Evolutionary conservation across 2,113 vertebrate genomes (phyloP).

Genomic region (Desmodus rotundus): DNA sequence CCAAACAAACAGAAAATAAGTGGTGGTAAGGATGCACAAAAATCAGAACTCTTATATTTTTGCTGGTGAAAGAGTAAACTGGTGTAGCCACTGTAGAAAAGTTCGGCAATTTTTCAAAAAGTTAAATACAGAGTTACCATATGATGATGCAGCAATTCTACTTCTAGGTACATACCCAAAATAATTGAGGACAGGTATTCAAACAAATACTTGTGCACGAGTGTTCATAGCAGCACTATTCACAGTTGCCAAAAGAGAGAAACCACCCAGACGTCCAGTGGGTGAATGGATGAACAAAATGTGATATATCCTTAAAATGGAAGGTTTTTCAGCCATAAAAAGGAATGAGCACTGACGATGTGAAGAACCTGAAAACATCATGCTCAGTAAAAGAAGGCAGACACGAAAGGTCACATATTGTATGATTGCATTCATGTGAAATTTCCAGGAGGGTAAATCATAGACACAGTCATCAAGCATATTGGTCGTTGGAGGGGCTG

Average conservation of each 20-base stretch:
- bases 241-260: not conserved
- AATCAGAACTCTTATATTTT: not conserved
- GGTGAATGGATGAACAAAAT: not conserved
- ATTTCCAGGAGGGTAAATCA: not conserved
- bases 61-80: not conserved
- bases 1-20: not conserved
- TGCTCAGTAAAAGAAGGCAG: not conserved
- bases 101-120: not conserved
- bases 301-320: not conserved
- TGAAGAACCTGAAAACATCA: not conserved
- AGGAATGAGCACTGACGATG: not conserved
- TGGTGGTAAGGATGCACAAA: not conserved
- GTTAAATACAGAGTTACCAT: not conserved
- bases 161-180: not conserved
- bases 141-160: not conserved
- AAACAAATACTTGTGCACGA: not conserved
- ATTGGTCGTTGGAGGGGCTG: not conserved
- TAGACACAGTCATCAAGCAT: not conserved
- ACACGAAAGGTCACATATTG: not conserved
- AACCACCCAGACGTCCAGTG: not conserved
- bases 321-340: not conserved
- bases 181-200: conserved; percentile 24
- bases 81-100: not conserved
- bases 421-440: not conserved
- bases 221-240: not conserved